Evolutionary conservation across 2,888 invertebrate species (phyloP).

Genomic region (Pachydiplax longipennis): DNA sequence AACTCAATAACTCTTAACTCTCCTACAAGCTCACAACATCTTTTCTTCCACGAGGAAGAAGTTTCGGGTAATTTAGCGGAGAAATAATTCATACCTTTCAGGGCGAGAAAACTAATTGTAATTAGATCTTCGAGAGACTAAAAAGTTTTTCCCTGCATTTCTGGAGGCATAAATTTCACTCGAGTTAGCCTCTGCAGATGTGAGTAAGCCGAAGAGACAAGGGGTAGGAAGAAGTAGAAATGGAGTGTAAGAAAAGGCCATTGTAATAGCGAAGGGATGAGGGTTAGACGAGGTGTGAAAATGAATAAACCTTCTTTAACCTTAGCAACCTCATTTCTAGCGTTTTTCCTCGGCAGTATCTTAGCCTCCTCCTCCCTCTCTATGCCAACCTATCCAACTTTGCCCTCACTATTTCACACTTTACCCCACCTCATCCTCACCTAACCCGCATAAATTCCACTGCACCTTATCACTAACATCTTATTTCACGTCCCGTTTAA

Average conservation of each 20-base stretch:
- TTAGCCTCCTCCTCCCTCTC: background rate
- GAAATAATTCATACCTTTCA: conserved; percentile 5
- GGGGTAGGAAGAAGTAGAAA: conserved; percentile 51
- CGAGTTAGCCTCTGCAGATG: conserved; percentile 8
- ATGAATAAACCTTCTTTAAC: background rate
- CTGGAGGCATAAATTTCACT: conserved; percentile 2
- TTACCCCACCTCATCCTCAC: background rate
- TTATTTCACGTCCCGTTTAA: background rate
- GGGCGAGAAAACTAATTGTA: background rate
- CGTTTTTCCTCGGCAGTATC: background rate
- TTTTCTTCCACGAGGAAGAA: background rate
- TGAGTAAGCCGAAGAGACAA: conserved; percentile 49
- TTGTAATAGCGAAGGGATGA: background rate
- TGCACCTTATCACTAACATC: background rate
- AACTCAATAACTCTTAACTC: too few species aligned
- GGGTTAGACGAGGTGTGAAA: conserved; percentile 49
- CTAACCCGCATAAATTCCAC: background rate
- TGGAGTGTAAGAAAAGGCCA: conserved; percentile 49
- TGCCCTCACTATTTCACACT: background rate
- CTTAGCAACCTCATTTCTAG: background rate
- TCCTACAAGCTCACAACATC: too few species aligned
- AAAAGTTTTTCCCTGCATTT: conserved; percentile 18
- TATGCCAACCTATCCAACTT: background rate
- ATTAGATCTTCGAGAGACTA: background rate
- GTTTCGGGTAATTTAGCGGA: background rate